These are phyloP conservation scores for Lithophane socia DNA, from an alignment of 2,888 invertebrate genomes.

Conservation along the genomic window DNA sequence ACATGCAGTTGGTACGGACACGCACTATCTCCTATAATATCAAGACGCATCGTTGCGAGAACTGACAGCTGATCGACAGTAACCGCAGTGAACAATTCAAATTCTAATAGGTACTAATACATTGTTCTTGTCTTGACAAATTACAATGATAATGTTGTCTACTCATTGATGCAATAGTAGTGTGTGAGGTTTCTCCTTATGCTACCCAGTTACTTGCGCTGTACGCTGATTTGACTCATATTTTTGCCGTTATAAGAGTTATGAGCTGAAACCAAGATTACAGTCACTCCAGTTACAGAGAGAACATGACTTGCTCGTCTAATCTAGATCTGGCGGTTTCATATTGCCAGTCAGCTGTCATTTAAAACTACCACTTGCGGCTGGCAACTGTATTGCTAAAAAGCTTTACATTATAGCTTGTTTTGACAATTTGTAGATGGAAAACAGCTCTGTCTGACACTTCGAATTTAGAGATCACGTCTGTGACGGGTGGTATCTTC, in stretches of 20 bases:
- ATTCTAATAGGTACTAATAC: conserved; percentile 10
- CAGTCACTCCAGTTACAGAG: not conserved
- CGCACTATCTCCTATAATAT: conserved; percentile 86
- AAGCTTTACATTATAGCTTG: not conserved
- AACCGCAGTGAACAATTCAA: conserved; percentile 50
- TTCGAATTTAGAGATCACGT: not conserved
- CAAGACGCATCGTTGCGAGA: conserved; percentile 84
- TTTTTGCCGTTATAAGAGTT: conserved; percentile 25
- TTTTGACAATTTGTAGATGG: conserved; percentile 6
- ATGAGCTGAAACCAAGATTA: conserved; percentile 1
- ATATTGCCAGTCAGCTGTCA: conserved; percentile 24
- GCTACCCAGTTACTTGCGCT: not conserved
- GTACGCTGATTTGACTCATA: not conserved
- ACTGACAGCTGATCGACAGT: conserved; percentile 81
- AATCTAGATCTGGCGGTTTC: conserved; percentile 14
- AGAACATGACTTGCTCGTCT: conserved; percentile 14
- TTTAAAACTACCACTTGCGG: not conserved
- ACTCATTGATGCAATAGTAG: conserved; percentile 30
- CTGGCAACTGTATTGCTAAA: conserved; percentile 20
- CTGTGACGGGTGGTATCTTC: not conserved
- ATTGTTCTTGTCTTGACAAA: conserved; percentile 55
- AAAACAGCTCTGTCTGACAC: not conserved
- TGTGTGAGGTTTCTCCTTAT: conserved; percentile 18
- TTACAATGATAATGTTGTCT: conserved; percentile 50
- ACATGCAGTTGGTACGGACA: conserved; percentile 75